Percentiles rank a stretch among this genome's conserved stretches.
phyloP scores from a whole-genome alignment of 92 coral and sea anemone genomes.

The Zoanthus sociatus region DNA sequence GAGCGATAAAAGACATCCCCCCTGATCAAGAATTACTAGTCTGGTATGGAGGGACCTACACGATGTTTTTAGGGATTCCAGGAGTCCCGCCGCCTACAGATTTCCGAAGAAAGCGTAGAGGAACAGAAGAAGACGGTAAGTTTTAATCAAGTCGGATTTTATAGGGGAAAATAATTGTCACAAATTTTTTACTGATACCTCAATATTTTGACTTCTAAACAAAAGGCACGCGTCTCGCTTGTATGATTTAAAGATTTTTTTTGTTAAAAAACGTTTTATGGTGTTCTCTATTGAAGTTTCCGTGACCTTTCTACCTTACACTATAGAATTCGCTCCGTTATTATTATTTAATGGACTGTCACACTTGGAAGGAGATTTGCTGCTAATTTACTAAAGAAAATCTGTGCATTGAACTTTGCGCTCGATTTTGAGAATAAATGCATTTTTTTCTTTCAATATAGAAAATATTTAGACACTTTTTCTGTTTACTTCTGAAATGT shows the following conservation, averaged over 20 bases:
- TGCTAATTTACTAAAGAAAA: not conserved
- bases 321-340: not conserved
- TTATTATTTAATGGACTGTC: not conserved
- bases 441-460: not conserved
- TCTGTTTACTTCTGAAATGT: not conserved
- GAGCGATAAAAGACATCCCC: conserved; percentile 96
- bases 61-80: conserved; percentile 96
- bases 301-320: not conserved
- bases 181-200: no score
- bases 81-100: conserved; percentile 97
- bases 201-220: not conserved
- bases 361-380: not conserved
- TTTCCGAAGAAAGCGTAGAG: conserved; percentile 80
- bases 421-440: not conserved
- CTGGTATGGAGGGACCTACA: conserved; percentile 97
- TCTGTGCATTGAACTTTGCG: not conserved
- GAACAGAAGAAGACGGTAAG: conserved; percentile 64
- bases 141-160: not conserved
- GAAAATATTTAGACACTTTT: not conserved
- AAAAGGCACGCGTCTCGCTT: not conserved
- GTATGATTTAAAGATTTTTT: no score
- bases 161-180: not conserved
- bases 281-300: not conserved
- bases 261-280: not conserved
- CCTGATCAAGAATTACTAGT: conserved; percentile 97